Base-by-base conservation (phyloP, 2,888 invertebrate species). In the Tethea ocularis region DNA sequence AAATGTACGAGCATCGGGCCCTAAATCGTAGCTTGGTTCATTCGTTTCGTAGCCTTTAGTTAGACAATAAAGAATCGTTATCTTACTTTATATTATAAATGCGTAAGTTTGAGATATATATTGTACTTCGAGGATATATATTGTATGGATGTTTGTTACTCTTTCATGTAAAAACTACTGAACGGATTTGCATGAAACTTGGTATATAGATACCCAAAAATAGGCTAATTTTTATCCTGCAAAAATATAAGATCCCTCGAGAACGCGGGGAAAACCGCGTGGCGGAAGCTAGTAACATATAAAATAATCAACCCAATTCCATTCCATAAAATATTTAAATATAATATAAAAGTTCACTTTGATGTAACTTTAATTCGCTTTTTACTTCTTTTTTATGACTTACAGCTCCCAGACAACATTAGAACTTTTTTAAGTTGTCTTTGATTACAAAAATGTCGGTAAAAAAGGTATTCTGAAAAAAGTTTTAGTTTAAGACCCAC, bases 321-420 rank as follows among this genome's bases (percentile, higher is more conserved):
- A 54, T 36, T 13, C 22, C 54, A 54, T 54, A 13, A 20, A 33
- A 20, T 33, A 54, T 33, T 20, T 54, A 33, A 54, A 54, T 54
- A 36, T 36, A 54, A 54, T 54, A 17, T 22, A 4, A 26, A 33
- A 56, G 17, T 46, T 53, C 46, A 55, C 59, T 61, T 60, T 62
- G 53, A 59, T 57, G 55, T 24, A 56, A 62, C 60, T 64, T 58
- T 23, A 57, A 60, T 61, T 61, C 53, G 52, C 57, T 57, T 56
- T 51, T 41, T 58, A 60, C 59, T 61, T n/a, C 54, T 13, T 36
- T 33, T 54, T 54, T 54, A 54, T 54, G 29, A 24, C 36, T 13
- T 22, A 20, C 22, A 54, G 54, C 33, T 36, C 33, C 33, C 20
- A 54, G 54, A 36, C 54, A 54, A 15, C 54, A 22, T 54, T 33